Evolutionary conservation across 2,113 vertebrate genomes (phyloP).

Genomic region (Oncorhynchus keta): DNA sequence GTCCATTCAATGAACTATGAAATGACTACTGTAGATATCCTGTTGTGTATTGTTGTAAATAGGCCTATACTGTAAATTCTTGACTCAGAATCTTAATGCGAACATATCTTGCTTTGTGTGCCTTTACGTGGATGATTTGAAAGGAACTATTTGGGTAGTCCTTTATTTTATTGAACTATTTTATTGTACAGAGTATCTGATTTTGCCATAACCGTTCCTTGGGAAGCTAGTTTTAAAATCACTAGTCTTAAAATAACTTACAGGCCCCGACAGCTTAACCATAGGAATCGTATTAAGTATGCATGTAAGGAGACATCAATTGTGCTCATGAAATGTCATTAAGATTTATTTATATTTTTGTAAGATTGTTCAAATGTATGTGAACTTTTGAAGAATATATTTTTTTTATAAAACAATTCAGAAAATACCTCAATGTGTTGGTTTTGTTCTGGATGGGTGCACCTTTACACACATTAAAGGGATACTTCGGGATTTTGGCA

Average conservation of each 20-base stretch:
- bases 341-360: slow-evolving; percentile 73
- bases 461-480: no score
- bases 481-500: no score
- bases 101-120: no score
- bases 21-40: no score
- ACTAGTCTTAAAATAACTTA: not conserved
- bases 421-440: no score
- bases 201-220: no score
- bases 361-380: slow-evolving; percentile 53
- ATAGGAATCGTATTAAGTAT: not conserved
- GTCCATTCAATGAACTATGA: no score
- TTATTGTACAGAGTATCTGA: not conserved
- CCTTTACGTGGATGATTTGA: slow-evolving; percentile 17
- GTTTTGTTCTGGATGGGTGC: no score
- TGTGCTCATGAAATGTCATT: slow-evolving; percentile 48
- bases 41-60: no score
- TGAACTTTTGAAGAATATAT: slow-evolving; percentile 55
- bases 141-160: slow-evolving; percentile 13
- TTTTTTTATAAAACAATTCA: slow-evolving; percentile 57
- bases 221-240: not conserved
- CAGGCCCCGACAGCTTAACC: not conserved
- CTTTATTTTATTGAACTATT: not conserved
- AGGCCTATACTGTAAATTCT: no score
- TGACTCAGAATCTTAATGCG: no score
- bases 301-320: slow-evolving; percentile 6